Base-by-base conservation (phyloP, 2,888 invertebrate genomes). In the Ectemnius lituratus region DNA sequence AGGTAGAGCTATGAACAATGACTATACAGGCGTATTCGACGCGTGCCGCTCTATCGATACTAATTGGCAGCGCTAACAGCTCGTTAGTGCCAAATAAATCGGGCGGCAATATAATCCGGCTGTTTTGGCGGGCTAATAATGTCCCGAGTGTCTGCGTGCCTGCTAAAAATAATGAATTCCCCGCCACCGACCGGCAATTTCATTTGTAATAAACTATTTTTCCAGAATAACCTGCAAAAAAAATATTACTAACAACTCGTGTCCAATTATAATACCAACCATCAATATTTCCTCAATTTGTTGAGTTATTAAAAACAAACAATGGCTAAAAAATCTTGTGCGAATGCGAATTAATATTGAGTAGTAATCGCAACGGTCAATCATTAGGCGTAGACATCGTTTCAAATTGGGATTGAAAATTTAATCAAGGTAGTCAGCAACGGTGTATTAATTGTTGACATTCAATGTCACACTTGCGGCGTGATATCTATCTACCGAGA, bases 1-100 rank as follows among this genome's bases (percentile, higher is more conserved):
- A 37, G 37, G 5, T 37, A 11, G 2, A 37, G 37, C 37, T 1
- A 8, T 37, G 37, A 37, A 8, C 8, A 8, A 8, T 6, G 6
- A 37, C 11, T 37, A 37, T 37, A 37, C 37, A 4, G 37, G 11
- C 37, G 37, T 11, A 37, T 6, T 37, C 37, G 37, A 37, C 37
- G 75, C 72, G 72, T 69, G 60, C n/a, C 58, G 52, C 60, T 72
- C 66, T 72, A 74, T 81, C 76, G 81, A 84, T 79, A 73, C 69
- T 74, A 74, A 75, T 79, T 82, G 82, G 82, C 81, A 82, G 59
- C 66, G 58, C 62, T 49, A 62, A 70, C 16, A 62, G 67, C 65
- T 64, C 67, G 57, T 73, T 71, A 58, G 62, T 46, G 78, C 69
- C 73, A 82, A 77, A 69, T 66, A 70, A 71, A 78, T 78, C 70